A percentile compares a stretch with the other conserved stretches of the same genome.
These are phyloP conservation scores for Myotis findleyi DNA, from an alignment of 2,797 vertebrate genomes.

Conservation along the genomic window DNA sequence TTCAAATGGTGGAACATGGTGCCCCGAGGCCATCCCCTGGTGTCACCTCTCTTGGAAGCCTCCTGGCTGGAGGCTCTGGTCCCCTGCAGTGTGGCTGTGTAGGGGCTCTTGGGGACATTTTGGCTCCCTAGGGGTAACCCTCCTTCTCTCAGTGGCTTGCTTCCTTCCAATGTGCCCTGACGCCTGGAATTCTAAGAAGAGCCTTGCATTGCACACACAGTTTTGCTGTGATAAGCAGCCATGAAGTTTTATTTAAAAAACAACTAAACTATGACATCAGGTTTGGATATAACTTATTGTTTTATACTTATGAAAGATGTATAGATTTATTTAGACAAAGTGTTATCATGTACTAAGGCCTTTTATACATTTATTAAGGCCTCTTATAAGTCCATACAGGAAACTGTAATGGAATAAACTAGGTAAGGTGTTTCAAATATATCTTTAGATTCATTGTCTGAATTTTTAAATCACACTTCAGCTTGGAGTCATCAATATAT, in stretches of 20 bases:
- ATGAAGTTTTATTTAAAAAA: neutral
- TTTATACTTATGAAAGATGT: neutral
- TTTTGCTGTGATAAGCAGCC: neutral
- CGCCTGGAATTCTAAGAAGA: neutral
- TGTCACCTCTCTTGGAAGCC: neutral
- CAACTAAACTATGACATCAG: neutral
- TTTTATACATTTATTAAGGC: neutral
- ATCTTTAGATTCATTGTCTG: neutral
- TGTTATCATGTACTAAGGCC: neutral
- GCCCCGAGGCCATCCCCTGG: conserved; percentile 68
- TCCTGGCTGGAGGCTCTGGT: neutral
- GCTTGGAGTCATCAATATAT: neutral
- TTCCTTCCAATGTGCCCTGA: neutral
- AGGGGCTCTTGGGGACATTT: neutral
- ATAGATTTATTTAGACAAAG: neutral
- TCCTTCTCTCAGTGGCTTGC: neutral
- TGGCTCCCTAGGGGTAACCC: neutral
- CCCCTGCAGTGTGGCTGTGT: neutral
- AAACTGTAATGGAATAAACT: neutral
- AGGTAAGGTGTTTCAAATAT: neutral
- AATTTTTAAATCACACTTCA: neutral
- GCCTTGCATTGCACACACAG: neutral
- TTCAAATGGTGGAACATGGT: conserved; percentile 92
- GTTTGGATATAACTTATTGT: neutral
- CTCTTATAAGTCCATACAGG: neutral